Evolutionary conservation across 2,113 vertebrate species (phyloP).

Genomic region (Alligator sinensis): DNA sequence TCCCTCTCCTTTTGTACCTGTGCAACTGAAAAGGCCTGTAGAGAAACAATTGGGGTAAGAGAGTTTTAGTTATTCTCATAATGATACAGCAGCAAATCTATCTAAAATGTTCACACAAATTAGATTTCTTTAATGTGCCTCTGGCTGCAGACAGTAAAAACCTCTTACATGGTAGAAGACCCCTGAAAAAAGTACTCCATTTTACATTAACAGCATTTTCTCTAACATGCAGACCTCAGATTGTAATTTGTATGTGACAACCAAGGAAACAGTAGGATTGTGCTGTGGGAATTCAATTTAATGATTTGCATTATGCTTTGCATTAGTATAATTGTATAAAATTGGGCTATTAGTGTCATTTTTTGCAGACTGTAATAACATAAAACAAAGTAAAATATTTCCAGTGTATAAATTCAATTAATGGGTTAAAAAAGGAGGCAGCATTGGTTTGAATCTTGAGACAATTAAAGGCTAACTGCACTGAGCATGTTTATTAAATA

Average conservation of each 20-base stretch:
- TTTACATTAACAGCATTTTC: conserved; percentile 33
- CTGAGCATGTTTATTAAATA: conserved; percentile 15
- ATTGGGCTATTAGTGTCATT: conserved; percentile 59
- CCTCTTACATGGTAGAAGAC: background rate
- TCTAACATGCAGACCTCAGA: conserved; percentile 22
- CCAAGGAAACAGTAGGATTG: conserved; percentile 31
- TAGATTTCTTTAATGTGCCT: conserved; percentile 22
- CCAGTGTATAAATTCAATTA: conserved; percentile 34
- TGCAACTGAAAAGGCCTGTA: background rate
- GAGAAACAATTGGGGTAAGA: conserved; percentile 25
- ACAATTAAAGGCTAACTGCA: background rate
- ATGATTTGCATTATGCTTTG: conserved; percentile 34
- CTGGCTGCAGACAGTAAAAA: conserved; percentile 28
- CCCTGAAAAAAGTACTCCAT: conserved; percentile 15
- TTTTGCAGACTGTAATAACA: conserved; percentile 47
- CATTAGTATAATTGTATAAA: conserved; percentile 63
- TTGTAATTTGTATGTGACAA: conserved; percentile 48
- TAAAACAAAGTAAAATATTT: conserved; percentile 58
- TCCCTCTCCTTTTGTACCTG: background rate
- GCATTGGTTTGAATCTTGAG: background rate
- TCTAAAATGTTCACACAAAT: conserved; percentile 30
- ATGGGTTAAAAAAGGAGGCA: conserved; percentile 13
- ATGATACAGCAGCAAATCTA: background rate
- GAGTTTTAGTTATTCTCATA: conserved; percentile 20
- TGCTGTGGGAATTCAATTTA: conserved; percentile 36